phyloP scores from a whole-genome alignment of 1,140 invertebrate genomes.

The Aphaenogaster floridana region DNA sequence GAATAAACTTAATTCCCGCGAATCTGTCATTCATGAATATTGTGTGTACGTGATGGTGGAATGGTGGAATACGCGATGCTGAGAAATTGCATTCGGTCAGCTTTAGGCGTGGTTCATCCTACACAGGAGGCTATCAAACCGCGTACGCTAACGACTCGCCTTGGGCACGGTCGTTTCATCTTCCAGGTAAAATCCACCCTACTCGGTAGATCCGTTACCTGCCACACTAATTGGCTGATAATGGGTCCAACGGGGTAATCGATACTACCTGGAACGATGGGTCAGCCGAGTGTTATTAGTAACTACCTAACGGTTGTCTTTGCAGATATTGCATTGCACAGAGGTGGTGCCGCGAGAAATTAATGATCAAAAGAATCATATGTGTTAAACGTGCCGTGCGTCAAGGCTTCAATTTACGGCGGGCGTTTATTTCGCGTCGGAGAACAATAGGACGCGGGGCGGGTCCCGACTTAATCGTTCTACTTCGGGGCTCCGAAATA shows the following conservation, averaged over 20 bases:
- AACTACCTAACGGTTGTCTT: conserved; percentile 50
- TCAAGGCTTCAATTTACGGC: conserved; percentile 13
- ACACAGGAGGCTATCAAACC: conserved; percentile 16
- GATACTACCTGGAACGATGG: conserved; percentile 19
- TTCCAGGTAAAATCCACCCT: conserved; percentile 57
- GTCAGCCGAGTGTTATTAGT: conserved; percentile 31
- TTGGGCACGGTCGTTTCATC: conserved; percentile 39
- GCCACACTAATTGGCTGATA: conserved; percentile 44
- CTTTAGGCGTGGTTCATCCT: conserved; percentile 31
- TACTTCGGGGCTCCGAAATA: conserved; percentile 37
- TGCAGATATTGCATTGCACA: neutral
- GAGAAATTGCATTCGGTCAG: conserved; percentile 15
- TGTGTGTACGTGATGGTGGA: neutral
- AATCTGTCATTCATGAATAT: neutral
- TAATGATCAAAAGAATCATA: neutral
- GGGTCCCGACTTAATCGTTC: conserved; percentile 8
- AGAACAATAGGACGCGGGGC: neutral
- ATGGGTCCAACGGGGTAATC: conserved; percentile 4
- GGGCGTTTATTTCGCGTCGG: conserved; percentile 1
- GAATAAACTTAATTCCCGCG: conserved; percentile 10
- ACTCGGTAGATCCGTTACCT: conserved; percentile 31
- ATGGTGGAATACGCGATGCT: neutral
- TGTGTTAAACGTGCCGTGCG: neutral
- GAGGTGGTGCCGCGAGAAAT: neutral
- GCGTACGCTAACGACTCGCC: conserved; percentile 48